Evolutionary conservation across 2,113 vertebrate species (phyloP), one percentile per base, ranked within the genome.

Genomic region (Cyrtonyx montezumae): DNA sequence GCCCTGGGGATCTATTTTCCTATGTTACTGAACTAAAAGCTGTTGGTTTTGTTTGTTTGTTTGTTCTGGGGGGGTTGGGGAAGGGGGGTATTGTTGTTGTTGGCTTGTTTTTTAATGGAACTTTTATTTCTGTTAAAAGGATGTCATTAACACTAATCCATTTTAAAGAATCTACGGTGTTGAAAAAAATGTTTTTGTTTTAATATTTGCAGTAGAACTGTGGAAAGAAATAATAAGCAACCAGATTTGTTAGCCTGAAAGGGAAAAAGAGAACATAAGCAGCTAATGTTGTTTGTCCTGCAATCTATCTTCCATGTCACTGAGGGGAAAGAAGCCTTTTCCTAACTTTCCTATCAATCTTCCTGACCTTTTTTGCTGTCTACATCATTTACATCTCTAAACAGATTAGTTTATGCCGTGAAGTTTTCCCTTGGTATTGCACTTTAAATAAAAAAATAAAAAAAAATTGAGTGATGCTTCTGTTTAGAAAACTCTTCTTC

Each of bases 301-400:
- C 43, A 83, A 96, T 96, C 79, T 84, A 93, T 96, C 95, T 96
- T 94, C 66, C 36, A n/a, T 90, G 90, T 81, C 93, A 95, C 73
- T 75, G 51, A 81, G 9, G 30, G 66, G 66, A 92, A 91, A 91
- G 73, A 91, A 95, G 92, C 34, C 61, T 78, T 78, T 95, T 90
- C 62, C 62, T 84, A 85, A 80, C 89, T 85, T 94, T 94, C 66
- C 75, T 67, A 94, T 96, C 89, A 93, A 84, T 94, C 93, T 94
- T 94, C 79, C n/a, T 92, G 76, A 86, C 71, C 79, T 95, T 94
- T 94, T 83, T 65, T 58, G 43, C 66, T 59, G 49, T 51, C 69
- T 70, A 75, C 9, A 48, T 78, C 20, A 79, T 95, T 91, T 94
- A 36, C 91, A 94, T 91, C 49, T 91, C 91, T 81, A 90, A 94